Conservation (phyloP, 1,140 invertebrate genomes). For the Condylostylus longicornis region DNA sequence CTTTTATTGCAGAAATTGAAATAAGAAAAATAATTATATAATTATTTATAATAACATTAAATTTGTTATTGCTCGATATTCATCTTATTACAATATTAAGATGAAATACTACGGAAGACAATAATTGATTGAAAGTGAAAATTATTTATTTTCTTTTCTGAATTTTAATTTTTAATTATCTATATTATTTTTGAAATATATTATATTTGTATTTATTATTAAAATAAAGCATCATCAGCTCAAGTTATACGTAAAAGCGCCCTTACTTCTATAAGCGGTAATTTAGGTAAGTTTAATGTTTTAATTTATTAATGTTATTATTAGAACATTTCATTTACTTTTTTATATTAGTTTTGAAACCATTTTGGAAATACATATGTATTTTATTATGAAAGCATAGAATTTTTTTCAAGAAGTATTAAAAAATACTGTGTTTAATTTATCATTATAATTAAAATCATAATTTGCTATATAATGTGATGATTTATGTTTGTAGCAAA, state of each 20-base stretch:
- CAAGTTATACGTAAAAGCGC: slow-evolving; percentile 33
- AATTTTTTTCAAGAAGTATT: slow-evolving; percentile 11
- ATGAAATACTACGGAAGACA: too few relatives aligned
- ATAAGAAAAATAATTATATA: too few relatives aligned
- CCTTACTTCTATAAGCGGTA: slow-evolving; percentile 31
- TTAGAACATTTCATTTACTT: slow-evolving; percentile 4
- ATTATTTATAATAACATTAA: too few relatives aligned
- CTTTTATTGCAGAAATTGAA: slow-evolving; percentile 7
- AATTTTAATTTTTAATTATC: slow-evolving; percentile 10
- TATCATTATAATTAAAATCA: background rate
- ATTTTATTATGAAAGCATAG: slow-evolving; percentile 3
- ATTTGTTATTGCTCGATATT: too few relatives aligned
- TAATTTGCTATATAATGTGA: background rate
- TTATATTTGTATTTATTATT: background rate
- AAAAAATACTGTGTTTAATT: background rate
- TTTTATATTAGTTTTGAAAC: slow-evolving; percentile 3
- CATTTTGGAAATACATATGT: slow-evolving; percentile 1
- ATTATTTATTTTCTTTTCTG: too few relatives aligned
- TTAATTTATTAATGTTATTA: slow-evolving; percentile 12
- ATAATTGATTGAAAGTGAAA: too few relatives aligned
- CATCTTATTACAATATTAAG: too few relatives aligned
- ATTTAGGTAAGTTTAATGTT: slow-evolving; percentile 28
- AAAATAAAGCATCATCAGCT: slow-evolving; percentile 28
- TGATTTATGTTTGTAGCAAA: too few relatives aligned
- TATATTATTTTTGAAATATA: slow-evolving; percentile 8